phyloP scores from a whole-genome alignment of 64 coral and sea anemone genomes.

The Dendronephthya gigantea region DNA sequence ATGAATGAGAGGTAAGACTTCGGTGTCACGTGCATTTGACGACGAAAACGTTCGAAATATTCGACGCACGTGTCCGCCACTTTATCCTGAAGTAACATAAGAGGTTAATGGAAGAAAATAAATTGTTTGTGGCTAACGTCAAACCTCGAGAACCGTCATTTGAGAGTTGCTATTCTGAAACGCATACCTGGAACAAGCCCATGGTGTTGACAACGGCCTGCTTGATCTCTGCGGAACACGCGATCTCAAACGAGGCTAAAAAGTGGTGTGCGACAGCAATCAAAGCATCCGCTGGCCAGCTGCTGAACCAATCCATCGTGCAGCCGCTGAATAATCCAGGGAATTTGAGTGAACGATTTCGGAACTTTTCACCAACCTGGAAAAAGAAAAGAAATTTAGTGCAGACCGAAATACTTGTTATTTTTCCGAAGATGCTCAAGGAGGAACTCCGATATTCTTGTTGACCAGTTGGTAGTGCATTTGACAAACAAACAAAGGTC shows the following conservation, averaged over 20 bases:
- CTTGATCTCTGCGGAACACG: constrained; percentile 73
- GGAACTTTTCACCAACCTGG: constrained; percentile 95
- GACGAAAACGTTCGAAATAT: constrained; percentile 94
- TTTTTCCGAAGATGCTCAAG: no score
- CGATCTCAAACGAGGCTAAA: constrained; percentile 63
- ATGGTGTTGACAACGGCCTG: constrained; percentile 80
- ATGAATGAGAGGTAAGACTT: constrained; percentile 93
- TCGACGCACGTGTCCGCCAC: constrained; percentile 80
- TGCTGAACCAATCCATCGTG: constrained; percentile 99
- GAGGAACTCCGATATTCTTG: no score
- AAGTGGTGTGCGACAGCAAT: constrained; percentile 91
- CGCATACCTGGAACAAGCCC: constrained; percentile 75
- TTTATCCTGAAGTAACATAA: constrained; percentile 51
- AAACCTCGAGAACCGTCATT: no score
- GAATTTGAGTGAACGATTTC: constrained; percentile 94
- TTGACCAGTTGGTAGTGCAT: no score
- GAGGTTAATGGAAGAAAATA: no score
- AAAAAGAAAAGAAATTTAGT: not conserved
- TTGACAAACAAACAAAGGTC: no score
- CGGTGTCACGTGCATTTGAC: constrained; percentile 88
- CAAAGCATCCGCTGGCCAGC: constrained; percentile 96
- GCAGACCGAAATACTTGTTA: no score
- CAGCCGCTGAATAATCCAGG: constrained; percentile 92
- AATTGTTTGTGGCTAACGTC: no score
- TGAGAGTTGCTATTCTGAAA: no score